phyloP scores from a whole-genome alignment of 2,113 vertebrate species.

The Anas platyrhynchos region DNA sequence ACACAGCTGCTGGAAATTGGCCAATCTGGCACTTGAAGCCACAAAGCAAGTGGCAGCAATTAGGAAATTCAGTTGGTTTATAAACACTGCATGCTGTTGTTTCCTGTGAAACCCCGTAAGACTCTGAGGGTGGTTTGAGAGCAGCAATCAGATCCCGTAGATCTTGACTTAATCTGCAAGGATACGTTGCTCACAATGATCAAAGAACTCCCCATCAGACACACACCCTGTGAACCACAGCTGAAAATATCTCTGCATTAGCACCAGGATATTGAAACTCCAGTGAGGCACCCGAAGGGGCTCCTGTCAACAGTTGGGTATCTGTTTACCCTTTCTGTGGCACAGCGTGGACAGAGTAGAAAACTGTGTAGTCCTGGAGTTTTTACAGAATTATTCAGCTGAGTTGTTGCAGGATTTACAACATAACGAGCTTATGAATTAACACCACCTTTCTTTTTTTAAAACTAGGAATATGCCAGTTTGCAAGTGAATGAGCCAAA shows the following conservation, averaged over 20 bases:
- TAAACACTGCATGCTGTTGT: neutral
- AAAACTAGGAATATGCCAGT: constrained; percentile 86
- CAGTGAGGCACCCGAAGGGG: neutral
- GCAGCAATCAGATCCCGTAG: neutral
- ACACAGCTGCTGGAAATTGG: neutral
- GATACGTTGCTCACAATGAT: constrained; percentile 10
- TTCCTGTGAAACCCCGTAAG: neutral
- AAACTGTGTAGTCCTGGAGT: neutral
- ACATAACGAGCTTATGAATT: neutral
- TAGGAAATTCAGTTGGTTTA: neutral
- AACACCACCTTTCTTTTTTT: neutral
- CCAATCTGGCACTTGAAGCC: neutral
- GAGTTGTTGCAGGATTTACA: neutral
- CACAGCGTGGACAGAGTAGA: neutral
- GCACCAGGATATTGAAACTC: neutral
- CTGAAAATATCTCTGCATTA: constrained; percentile 72
- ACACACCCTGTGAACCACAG: constrained; percentile 19
- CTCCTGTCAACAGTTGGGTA: neutral
- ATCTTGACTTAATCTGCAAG: constrained; percentile 36
- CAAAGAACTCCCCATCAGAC: constrained; percentile 27
- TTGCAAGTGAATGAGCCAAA: constrained; percentile 88
- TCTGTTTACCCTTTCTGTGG: neutral
- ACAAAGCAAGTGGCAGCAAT: neutral
- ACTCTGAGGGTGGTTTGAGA: neutral
- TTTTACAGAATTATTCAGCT: neutral